A percentile compares a stretch with the other conserved stretches of the same genome.
These are phyloP conservation scores for Thera britannica DNA, from an alignment of 2,888 invertebrate genomes.

Conservation along the genomic window DNA sequence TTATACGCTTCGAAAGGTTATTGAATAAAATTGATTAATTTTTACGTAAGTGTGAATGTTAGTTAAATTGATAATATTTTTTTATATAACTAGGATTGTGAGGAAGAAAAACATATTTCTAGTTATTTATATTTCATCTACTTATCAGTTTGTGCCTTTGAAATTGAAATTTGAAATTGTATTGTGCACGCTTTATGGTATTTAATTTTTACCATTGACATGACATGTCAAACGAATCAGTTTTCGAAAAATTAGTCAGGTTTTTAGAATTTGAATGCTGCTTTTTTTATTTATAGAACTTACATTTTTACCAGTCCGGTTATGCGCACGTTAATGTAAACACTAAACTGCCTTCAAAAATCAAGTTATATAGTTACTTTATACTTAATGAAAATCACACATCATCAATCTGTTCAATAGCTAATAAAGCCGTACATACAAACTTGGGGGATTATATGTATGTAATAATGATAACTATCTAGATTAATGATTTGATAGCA, in stretches of 20 bases:
- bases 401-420: background rate
- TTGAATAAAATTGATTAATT: background rate
- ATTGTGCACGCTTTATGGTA: too few species aligned
- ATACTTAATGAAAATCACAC: background rate
- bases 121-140: too few species aligned
- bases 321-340: background rate
- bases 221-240: too few species aligned
- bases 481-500: background rate
- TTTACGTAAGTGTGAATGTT: background rate
- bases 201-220: too few species aligned
- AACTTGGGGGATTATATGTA: background rate
- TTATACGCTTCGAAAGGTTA: conserved; percentile 2
- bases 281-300: background rate
- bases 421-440: background rate
- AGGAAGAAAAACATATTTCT: too few species aligned
- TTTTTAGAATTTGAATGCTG: too few species aligned
- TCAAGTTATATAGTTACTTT: background rate
- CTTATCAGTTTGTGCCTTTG: too few species aligned
- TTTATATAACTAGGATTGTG: too few species aligned
- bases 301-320: background rate
- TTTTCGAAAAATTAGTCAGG: too few species aligned
- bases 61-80: too few species aligned
- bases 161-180: too few species aligned
- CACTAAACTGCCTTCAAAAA: background rate
- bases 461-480: background rate